Evolutionary conservation across 2,888 invertebrate genomes (phyloP), one percentile per base, ranked within the genome.

Genomic region (Dichetophora obliterata): DNA sequence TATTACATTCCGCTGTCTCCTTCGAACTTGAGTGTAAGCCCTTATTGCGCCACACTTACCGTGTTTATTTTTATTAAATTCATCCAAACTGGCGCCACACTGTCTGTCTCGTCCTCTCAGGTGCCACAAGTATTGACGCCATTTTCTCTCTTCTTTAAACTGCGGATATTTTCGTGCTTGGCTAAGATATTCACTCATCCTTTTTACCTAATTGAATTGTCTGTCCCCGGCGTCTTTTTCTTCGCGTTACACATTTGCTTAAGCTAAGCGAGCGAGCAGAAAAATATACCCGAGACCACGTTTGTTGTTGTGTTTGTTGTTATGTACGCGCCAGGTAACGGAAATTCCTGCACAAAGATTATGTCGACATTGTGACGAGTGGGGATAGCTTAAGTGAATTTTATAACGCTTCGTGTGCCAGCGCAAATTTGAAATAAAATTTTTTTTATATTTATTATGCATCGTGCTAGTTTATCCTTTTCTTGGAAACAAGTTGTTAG

Each of bases 141-240:
- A 43, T 11, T 43, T 43, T 43, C 43, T 43, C 43, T 43, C 43
- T 43, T 14, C 14, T 1, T 11, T 3, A 43, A 43, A 14, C 43
- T 43, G 43, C 43, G 1, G 14, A 2, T 43, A 11, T 43, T 43
- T 43, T 43, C 43, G 11, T 43, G 43, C 43, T 43, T 11, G 14
- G 43, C 43, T 61, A 14, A 27, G 59, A 61, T 27, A 27, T 61
- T 31, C 24, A 9, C 68, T 68, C 34, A 43, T 59, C 57, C 71
- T 71, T 71, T 71, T 37, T 59, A 22, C n/a, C 71, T 71, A 71
- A 71, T 71, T 71, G 71, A 71, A 71, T 71, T 71, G 71, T 71
- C 71, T 59, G 37, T 71, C 57, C 22, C 71, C 37, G 43, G 43
- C 59, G 57, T 34, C 71, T 59, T 59, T 71, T 71, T 24, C 43